Conservation (phyloP, 92 coral and sea anemone genomes). For the Parazoanthus atlanticus region DNA sequence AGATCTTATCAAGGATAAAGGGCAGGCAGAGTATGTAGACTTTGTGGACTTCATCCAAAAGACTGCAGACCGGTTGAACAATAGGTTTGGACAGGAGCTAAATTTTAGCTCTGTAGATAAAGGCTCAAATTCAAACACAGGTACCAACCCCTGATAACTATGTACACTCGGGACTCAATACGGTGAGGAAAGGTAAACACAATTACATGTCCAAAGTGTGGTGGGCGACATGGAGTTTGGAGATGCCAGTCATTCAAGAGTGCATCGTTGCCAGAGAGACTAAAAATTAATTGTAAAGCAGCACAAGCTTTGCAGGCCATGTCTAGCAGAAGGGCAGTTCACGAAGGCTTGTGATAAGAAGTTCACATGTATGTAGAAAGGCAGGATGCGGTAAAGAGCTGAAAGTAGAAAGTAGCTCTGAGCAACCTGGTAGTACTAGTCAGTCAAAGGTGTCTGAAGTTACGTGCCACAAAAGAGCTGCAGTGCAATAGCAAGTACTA, state of each 20-base stretch:
- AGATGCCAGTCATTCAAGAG: not conserved
- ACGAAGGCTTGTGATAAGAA: not conserved
- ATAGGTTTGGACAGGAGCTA: conserved; percentile 55
- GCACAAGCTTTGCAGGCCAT: too few species aligned
- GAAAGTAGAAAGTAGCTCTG: not conserved
- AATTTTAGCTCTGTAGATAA: not conserved
- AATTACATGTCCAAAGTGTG: conserved; percentile 3
- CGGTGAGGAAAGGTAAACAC: not conserved
- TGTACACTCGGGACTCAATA: conserved; percentile 7
- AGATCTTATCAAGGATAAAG: conserved; percentile 60
- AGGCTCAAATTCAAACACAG: not conserved
- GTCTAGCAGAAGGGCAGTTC: not conserved
- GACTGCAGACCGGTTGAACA: conserved; percentile 55
- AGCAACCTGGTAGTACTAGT: not conserved
- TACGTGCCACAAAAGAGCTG: too few species aligned
- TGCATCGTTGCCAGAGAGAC: not conserved
- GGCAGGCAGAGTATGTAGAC: conserved; percentile 55
- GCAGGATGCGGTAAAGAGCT: conserved; percentile 12
- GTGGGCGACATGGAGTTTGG: conserved; percentile 35
- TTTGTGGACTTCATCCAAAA: conserved; percentile 56
- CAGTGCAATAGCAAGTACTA: not conserved
- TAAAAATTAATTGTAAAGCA: too few species aligned
- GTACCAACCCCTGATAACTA: not conserved
- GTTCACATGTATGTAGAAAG: too few species aligned
- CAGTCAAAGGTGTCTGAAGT: not conserved